A percentile compares a stretch with the other conserved stretches of the same genome.
Evolutionary conservation across 2,888 invertebrate species (phyloP).

Genomic region (Chloroclystis v-ata): DNA sequence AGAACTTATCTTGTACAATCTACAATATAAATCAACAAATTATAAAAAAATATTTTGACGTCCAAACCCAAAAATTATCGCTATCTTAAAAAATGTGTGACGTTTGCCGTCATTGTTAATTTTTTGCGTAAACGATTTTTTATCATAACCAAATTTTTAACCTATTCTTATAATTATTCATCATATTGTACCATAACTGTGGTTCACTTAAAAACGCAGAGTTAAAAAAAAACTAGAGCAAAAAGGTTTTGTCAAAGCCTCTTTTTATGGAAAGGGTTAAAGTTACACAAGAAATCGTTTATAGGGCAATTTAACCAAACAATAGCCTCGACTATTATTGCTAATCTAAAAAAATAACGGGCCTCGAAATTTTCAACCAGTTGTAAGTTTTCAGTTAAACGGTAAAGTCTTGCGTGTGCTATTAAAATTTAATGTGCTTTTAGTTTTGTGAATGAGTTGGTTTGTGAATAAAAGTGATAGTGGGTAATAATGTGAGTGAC

Average conservation of each 20-base stretch:
- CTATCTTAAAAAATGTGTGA: constrained; percentile 4
- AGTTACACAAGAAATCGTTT: constrained; percentile 50
- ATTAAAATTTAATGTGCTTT: constrained; percentile 18
- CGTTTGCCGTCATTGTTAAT: not conserved
- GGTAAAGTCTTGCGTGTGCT: constrained; percentile 46
- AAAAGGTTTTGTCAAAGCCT: constrained; percentile 52
- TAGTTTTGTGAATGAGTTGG: constrained; percentile 13
- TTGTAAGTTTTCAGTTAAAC: constrained; percentile 55
- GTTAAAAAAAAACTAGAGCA: constrained; percentile 27
- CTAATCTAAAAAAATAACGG: constrained; percentile 64
- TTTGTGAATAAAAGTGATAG: constrained; percentile 12
- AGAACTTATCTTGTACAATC: too few species aligned
- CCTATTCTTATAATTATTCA: constrained; percentile 40
- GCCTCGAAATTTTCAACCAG: constrained; percentile 53
- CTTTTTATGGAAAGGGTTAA: constrained; percentile 58
- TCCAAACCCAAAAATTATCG: not conserved
- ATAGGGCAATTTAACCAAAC: constrained; percentile 64
- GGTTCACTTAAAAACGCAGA: constrained; percentile 49
- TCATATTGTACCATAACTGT: constrained; percentile 63
- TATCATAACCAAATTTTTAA: constrained; percentile 25
- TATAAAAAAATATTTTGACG: not conserved
- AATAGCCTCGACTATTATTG: constrained; percentile 57
- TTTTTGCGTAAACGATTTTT: constrained; percentile 18
- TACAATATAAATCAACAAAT: too few species aligned
- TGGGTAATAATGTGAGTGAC: constrained; percentile 2